Base-by-base conservation (phyloP, 2,797 vertebrate species). In the Trachurus trachurus region DNA sequence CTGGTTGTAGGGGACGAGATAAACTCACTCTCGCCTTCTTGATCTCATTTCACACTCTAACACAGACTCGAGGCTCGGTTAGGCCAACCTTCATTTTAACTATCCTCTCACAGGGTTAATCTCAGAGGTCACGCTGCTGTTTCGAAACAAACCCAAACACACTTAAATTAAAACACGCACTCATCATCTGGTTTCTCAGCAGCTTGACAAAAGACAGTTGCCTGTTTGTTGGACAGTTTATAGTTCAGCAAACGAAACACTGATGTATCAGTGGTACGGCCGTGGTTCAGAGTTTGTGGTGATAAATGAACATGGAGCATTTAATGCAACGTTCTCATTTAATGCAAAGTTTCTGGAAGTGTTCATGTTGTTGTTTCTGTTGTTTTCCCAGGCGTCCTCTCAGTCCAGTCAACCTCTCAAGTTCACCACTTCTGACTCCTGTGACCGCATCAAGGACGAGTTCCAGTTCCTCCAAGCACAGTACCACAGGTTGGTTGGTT, bases 401-500 rank as follows among this genome's bases (percentile, higher is more conserved):
- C 98, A 99, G 93, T 96, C 98, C 86, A 92, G 97, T 82, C 98
- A 99, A 93, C 92, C 97, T 82, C 96, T 99, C 73, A 99, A 99
- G 91, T 99, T 99, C 95, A 99, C 98, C 74, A 99, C 98, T 19
- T 98, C 98, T 0, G 98, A 99, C 93, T 99, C 98, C 39, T 99
- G 98, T 66, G 98, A 99, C 91, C 96, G 98, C 84, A 99, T 99
- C 95, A 99, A 99, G 85, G 98, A 99, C 16, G 98, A 99, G 89
- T 99, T 99, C 92, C 98, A 99, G 95, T 96, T 99, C 81, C 96
- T 99, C 74, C 98, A 99, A 94, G 98, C 98, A 57, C 98, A 99
- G 84, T 99, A 99, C 85, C 98, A 99, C 96, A 99, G 98, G 98
- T 97, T 62, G 0, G 47, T 47, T 26, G 3, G 6, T 34, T 5